Conservation (phyloP, 2,888 invertebrate species). For the Crepidodera aurea region DNA sequence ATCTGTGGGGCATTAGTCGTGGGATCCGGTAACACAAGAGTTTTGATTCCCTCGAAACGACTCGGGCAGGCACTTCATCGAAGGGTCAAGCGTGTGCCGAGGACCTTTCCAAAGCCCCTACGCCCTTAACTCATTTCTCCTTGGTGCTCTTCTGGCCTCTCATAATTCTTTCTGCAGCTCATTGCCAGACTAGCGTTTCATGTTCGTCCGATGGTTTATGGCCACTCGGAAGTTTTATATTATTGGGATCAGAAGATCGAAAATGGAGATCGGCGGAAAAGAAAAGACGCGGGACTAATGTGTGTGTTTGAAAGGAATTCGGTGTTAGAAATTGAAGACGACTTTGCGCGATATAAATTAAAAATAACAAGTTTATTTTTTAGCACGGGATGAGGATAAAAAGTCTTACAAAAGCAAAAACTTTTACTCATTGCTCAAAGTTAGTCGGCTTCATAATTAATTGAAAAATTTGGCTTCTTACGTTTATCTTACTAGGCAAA, state of each 20-base stretch:
- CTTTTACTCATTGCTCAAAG: too few relatives aligned
- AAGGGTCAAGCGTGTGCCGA: constrained; percentile 41
- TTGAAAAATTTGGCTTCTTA: too few relatives aligned
- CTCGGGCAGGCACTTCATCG: constrained; percentile 33
- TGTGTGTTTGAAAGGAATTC: too few relatives aligned
- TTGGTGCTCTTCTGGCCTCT: constrained; percentile 42
- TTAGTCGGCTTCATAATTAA: too few relatives aligned
- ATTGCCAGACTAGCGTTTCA: constrained; percentile 38
- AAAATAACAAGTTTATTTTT: too few relatives aligned
- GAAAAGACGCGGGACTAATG: too few relatives aligned
- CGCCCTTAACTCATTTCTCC: constrained; percentile 44
- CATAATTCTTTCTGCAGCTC: constrained; percentile 39
- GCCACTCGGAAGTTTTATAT: constrained; percentile 32
- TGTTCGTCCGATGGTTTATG: constrained; percentile 34
- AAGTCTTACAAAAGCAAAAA: too few relatives aligned
- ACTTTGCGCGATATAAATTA: too few relatives aligned
- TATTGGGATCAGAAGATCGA: constrained; percentile 22
- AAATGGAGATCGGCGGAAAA: too few relatives aligned
- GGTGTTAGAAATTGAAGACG: too few relatives aligned
- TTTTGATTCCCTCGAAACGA: constrained; percentile 23
- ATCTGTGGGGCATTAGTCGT: constrained; percentile 8
- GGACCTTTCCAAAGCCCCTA: constrained; percentile 39
- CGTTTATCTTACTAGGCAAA: too few relatives aligned
- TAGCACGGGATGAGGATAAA: too few relatives aligned
- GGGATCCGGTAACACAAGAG: constrained; percentile 19